These are phyloP conservation scores for Hetaerina titia DNA, from an alignment of 2,888 invertebrate species.

Conservation along the genomic window DNA sequence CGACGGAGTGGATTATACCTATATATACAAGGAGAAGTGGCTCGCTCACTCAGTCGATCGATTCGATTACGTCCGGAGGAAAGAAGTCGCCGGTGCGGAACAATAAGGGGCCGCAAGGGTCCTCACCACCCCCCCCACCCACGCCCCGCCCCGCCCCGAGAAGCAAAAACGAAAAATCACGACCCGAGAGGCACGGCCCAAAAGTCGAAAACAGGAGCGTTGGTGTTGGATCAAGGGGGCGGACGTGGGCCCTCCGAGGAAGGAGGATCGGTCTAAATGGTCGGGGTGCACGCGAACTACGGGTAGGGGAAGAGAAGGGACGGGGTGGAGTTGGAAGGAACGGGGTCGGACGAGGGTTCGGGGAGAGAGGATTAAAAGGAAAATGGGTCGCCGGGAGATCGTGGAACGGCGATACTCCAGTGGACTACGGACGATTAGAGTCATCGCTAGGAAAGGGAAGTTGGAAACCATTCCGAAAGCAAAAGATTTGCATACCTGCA, in stretches of 20 bases:
- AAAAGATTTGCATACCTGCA: background rate
- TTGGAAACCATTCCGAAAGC: background rate
- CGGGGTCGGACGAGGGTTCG: background rate
- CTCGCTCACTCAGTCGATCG: background rate
- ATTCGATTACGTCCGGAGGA: slow-evolving; percentile 44
- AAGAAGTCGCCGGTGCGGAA: slow-evolving; percentile 53
- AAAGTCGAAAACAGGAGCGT: background rate
- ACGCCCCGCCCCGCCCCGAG: background rate
- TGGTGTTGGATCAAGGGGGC: background rate
- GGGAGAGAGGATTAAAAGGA: background rate
- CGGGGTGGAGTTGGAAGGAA: background rate
- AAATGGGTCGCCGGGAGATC: background rate
- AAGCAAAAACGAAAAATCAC: slow-evolving; percentile 19
- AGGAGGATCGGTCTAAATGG: background rate
- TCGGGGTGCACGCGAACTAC: background rate
- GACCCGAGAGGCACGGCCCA: background rate
- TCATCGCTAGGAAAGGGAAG: background rate
- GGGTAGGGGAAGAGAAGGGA: background rate
- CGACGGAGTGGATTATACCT: background rate
- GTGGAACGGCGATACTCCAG: background rate
- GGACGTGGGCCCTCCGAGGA: background rate
- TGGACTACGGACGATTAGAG: background rate
- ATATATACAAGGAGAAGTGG: background rate
- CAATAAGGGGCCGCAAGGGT: slow-evolving; percentile 5
- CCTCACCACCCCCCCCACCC: background rate